Conservation (phyloP, 2,888 invertebrate species). For the Euplagia quadripunctaria region DNA sequence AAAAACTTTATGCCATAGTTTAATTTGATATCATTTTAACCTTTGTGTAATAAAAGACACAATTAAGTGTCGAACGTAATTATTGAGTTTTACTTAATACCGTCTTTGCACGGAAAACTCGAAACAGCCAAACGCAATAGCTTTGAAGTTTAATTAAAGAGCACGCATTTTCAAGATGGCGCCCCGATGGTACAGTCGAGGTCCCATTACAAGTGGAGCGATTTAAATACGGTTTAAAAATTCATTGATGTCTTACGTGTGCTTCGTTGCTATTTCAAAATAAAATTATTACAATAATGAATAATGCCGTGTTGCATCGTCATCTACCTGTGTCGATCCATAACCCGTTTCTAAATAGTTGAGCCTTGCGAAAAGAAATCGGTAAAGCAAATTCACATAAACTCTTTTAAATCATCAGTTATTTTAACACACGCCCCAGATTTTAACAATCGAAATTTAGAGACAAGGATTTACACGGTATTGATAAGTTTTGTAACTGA, state of each 20-base stretch:
- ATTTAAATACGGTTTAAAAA: neutral
- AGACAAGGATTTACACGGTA: no score
- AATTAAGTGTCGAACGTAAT: slow-evolving; percentile 39
- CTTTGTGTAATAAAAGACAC: slow-evolving; percentile 32
- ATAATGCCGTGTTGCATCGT: no score
- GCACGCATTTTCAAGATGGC: slow-evolving; percentile 48
- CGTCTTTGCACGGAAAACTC: slow-evolving; percentile 42
- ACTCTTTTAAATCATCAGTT: no score
- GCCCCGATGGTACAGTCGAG: neutral
- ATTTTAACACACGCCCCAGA: no score
- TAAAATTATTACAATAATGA: no score
- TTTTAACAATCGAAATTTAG: no score
- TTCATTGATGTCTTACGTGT: neutral
- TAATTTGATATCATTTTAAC: slow-evolving; percentile 3
- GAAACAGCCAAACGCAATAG: slow-evolving; percentile 33
- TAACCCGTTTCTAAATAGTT: no score
- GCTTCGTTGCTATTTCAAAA: no score
- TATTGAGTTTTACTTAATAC: slow-evolving; percentile 44
- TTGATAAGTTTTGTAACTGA: no score
- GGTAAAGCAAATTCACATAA: no score
- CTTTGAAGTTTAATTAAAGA: slow-evolving; percentile 57
- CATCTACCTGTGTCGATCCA: no score
- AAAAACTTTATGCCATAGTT: slow-evolving; percentile 10
- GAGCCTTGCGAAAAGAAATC: no score
- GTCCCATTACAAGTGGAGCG: slow-evolving; percentile 3